Conservation (phyloP, 1,140 invertebrate genomes). For the Drosophila orosa region DNA sequence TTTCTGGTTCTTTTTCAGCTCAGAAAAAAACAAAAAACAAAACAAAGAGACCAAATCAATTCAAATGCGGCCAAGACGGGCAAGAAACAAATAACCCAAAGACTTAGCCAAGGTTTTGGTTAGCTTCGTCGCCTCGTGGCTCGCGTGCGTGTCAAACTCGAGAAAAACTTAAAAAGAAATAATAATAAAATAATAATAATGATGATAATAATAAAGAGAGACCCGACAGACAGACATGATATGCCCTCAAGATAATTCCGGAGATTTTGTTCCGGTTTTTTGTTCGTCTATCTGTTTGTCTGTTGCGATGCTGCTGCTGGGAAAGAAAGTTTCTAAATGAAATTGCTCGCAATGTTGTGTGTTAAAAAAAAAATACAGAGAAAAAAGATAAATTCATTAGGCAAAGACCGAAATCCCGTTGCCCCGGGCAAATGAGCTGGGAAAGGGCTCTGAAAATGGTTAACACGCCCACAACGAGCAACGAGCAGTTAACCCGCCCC, state of each 20-base stretch:
- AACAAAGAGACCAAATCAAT: conserved; percentile 47
- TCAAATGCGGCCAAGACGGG: conserved; percentile 44
- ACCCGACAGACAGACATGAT: conserved; percentile 34
- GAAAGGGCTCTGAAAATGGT: conserved; percentile 48
- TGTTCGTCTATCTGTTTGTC: conserved; percentile 18
- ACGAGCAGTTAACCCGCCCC: conserved; percentile 19
- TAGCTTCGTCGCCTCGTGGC: conserved; percentile 8
- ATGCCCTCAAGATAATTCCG: conserved; percentile 46
- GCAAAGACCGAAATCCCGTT: conserved; percentile 46
- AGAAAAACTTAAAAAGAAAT: conserved; percentile 57
- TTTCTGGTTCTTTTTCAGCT: conserved; percentile 46
- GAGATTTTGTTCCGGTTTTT: conserved; percentile 73
- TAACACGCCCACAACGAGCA: conserved; percentile 66
- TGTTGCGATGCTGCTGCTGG: conserved; percentile 28
- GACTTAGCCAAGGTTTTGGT: conserved; percentile 55
- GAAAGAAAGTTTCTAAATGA: conserved; percentile 80
- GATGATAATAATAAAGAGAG: conserved; percentile 59
- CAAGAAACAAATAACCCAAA: conserved; percentile 48
- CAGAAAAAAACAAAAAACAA: conserved; percentile 1
- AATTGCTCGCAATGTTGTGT: conserved; percentile 71
- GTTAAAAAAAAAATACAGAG: conserved; percentile 30
- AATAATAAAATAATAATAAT: conserved; percentile 58
- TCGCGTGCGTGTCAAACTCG: conserved; percentile 64
- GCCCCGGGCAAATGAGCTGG: conserved; percentile 38
- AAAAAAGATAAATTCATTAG: conserved; percentile 66